Evolutionary conservation across 1,140 invertebrate genomes (phyloP).

Genomic region (Sitobion miscanthi): DNA sequence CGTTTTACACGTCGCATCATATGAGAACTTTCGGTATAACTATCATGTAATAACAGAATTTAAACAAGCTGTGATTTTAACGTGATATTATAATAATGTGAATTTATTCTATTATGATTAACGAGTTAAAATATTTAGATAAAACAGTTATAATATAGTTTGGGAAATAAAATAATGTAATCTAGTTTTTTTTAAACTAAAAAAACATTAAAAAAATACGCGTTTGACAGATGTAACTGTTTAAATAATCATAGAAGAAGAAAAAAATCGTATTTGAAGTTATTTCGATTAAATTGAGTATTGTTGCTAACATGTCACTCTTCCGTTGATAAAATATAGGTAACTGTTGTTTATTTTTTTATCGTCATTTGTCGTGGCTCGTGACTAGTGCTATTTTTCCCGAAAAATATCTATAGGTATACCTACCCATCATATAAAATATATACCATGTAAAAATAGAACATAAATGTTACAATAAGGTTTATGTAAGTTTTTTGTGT

Average conservation of each 20-base stretch:
- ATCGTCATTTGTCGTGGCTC: background rate
- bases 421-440: background rate
- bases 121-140: background rate
- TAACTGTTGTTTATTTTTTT: conserved; percentile 15
- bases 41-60: background rate
- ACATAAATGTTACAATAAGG: background rate
- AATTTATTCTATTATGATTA: background rate
- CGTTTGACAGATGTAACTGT: background rate
- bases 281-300: conserved; percentile 13
- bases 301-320: conserved; percentile 13
- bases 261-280: conserved; percentile 6
- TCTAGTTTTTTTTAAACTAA: background rate
- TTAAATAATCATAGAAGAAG: background rate
- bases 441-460: background rate
- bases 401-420: background rate
- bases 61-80: background rate
- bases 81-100: background rate
- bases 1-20: background rate
- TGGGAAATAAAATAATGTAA: background rate
- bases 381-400: background rate
- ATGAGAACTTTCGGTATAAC: background rate
- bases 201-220: background rate
- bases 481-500: conserved; percentile 5
- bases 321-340: conserved; percentile 3
- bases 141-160: background rate